These are phyloP conservation scores for Pica pica DNA, from an alignment of 2,113 vertebrate genomes.

Conservation along the genomic window DNA sequence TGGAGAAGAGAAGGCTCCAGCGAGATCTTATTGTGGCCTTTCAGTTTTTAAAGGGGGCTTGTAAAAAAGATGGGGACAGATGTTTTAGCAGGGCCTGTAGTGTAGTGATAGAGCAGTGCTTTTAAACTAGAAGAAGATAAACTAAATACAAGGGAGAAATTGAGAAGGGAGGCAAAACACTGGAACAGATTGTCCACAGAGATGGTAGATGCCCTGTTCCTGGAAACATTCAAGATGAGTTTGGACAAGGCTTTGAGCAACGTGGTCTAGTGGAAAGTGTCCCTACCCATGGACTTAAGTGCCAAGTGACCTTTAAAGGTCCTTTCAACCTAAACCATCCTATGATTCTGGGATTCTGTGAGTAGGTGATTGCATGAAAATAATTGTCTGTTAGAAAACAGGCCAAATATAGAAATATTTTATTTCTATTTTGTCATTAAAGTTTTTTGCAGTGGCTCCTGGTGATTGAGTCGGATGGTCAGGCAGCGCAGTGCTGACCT, in stretches of 20 bases:
- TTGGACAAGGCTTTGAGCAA: neutral
- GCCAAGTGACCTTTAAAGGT: neutral
- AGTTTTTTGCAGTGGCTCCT: neutral
- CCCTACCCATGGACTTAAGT: neutral
- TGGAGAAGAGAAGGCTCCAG: neutral
- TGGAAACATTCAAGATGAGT: neutral
- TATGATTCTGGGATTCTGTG: neutral
- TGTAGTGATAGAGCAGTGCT: neutral
- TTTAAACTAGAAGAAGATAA: neutral
- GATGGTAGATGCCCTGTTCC: neutral
- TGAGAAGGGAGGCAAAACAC: neutral
- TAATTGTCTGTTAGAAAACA: neutral
- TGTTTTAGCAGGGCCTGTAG: neutral
- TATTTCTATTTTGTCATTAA: neutral
- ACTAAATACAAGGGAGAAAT: neutral
- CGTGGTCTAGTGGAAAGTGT: neutral
- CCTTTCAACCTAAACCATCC: neutral
- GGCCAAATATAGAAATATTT: neutral
- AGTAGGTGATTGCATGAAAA: neutral
- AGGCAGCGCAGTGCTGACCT: neutral
- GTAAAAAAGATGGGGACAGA: neutral
- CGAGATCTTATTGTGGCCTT: neutral
- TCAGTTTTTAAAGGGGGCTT: neutral
- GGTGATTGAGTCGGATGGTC: neutral
- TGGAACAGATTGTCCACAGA: neutral